Evolutionary conservation across 2,113 vertebrate genomes (phyloP).

Genomic region (Equus przewalskii): DNA sequence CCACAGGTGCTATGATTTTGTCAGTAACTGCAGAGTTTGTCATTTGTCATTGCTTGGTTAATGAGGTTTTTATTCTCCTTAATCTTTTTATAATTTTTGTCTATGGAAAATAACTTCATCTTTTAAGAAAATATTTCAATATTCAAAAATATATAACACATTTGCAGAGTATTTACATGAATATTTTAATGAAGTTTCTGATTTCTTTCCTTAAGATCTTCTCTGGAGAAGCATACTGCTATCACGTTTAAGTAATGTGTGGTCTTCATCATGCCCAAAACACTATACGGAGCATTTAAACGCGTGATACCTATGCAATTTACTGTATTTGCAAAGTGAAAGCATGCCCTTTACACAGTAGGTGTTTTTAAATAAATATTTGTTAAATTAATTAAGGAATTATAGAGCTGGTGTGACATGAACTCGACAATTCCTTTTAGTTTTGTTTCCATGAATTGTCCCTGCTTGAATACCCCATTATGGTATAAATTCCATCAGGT

Average conservation of each 20-base stretch:
- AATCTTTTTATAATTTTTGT: neutral
- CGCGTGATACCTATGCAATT: neutral
- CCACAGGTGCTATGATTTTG: neutral
- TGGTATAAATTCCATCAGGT: neutral
- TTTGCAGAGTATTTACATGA: neutral
- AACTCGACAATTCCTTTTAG: neutral
- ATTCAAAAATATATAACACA: slow-evolving; percentile 2
- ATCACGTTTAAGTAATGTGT: neutral
- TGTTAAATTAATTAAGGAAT: neutral
- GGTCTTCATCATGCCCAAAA: neutral
- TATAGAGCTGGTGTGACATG: neutral
- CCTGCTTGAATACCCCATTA: neutral
- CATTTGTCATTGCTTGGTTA: neutral
- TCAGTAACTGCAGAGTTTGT: neutral
- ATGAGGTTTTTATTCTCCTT: neutral
- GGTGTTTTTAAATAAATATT: neutral
- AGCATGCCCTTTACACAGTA: neutral
- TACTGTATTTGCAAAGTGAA: neutral
- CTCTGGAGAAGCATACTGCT: neutral
- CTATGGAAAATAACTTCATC: neutral
- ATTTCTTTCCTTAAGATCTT: neutral
- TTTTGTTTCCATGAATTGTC: neutral
- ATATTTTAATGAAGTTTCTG: neutral
- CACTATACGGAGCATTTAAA: neutral
- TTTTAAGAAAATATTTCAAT: slow-evolving; percentile 22